phyloP scores from a whole-genome alignment of 2,888 invertebrate species.

The Acanthacorydalis orientalis region DNA sequence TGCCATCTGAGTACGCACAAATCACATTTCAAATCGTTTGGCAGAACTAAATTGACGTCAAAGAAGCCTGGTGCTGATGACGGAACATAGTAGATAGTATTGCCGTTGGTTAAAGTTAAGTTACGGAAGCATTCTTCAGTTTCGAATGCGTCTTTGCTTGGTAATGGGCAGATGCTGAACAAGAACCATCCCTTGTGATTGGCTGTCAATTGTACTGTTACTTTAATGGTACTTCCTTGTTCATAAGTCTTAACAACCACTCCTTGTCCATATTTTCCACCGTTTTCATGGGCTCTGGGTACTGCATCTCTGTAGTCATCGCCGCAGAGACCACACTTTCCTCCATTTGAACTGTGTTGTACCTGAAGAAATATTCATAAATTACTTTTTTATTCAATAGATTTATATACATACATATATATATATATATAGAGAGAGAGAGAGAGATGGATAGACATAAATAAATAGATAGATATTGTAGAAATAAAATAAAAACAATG shows the following conservation, averaged over 20 bases:
- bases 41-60: constrained; percentile 19
- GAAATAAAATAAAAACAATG: no score
- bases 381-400: background rate
- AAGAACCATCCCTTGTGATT: constrained; percentile 23
- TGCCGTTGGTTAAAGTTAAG: constrained; percentile 20
- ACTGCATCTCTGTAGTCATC: constrained; percentile 25
- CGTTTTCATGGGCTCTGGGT: constrained; percentile 35
- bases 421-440: no score
- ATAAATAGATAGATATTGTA: no score
- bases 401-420: no score
- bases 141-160: constrained; percentile 19
- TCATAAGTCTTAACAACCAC: constrained; percentile 25
- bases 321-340: constrained; percentile 37
- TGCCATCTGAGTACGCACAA: constrained; percentile 33
- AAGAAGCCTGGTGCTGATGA: constrained; percentile 12
- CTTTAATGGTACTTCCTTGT: constrained; percentile 15
- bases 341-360: constrained; percentile 26
- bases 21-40: constrained; percentile 23
- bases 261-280: constrained; percentile 32
- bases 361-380: constrained; percentile 13
- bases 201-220: constrained; percentile 19
- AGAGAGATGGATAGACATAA: no score
- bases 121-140: constrained; percentile 27
- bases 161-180: constrained; percentile 24
- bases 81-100: constrained; percentile 15